Conservation (phyloP, 1,140 invertebrate species). For the Cylas formicarius region DNA sequence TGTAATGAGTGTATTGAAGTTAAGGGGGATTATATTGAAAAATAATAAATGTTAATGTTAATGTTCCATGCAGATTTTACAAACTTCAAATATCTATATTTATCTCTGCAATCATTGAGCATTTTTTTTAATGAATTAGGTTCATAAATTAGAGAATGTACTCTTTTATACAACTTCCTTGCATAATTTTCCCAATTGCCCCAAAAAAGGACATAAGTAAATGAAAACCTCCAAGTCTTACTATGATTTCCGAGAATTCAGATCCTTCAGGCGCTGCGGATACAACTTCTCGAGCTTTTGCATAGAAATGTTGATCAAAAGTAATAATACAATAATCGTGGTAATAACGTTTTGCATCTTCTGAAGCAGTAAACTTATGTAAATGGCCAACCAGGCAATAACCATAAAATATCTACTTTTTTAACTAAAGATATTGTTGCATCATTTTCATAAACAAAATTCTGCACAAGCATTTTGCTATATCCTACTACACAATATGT, state of each 20-base stretch:
- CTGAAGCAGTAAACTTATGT: slow-evolving; percentile 39
- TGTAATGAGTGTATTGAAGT: too few species aligned
- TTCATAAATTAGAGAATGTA: slow-evolving; percentile 10
- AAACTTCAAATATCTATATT: too few species aligned
- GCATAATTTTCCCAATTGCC: slow-evolving; percentile 22
- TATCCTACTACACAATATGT: slow-evolving; percentile 25
- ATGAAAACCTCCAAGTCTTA: slow-evolving; percentile 41
- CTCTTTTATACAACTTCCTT: slow-evolving; percentile 22
- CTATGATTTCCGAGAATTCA: slow-evolving; percentile 33
- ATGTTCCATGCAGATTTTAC: too few species aligned
- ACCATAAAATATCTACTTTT: slow-evolving; percentile 24
- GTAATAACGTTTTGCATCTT: slow-evolving; percentile 23
- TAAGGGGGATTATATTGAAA: too few species aligned
- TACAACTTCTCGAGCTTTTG: slow-evolving; percentile 44
- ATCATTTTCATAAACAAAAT: slow-evolving; percentile 15
- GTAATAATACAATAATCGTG: slow-evolving; percentile 33
- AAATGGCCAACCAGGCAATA: slow-evolving; percentile 30
- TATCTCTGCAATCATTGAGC: too few species aligned
- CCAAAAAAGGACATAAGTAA: slow-evolving; percentile 26
- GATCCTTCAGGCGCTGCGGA: slow-evolving; percentile 30
- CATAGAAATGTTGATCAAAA: slow-evolving; percentile 41
- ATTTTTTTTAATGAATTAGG: slow-evolving; percentile 25
- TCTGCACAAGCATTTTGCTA: slow-evolving; percentile 19
- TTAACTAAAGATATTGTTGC: slow-evolving; percentile 14
- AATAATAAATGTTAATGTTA: too few species aligned